Conservation (phyloP, 2,888 invertebrate genomes). For the Megamerina dolium region DNA sequence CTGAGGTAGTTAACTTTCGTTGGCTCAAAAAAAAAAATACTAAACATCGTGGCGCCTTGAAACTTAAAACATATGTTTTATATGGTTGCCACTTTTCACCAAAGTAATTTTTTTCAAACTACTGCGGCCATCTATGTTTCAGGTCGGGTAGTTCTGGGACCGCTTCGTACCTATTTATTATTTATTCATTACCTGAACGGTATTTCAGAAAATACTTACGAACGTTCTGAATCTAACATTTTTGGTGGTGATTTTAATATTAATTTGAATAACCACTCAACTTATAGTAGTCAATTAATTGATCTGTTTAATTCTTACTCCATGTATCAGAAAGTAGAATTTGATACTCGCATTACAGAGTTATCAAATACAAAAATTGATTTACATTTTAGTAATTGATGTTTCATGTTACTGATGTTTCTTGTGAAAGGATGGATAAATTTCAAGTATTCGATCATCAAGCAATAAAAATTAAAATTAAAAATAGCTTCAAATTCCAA, state of each 20-base stretch:
- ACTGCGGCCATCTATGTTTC: too few species aligned
- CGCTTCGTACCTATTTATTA: too few species aligned
- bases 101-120: too few species aligned
- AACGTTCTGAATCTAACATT: not conserved
- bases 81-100: too few species aligned
- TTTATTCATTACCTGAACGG: too few species aligned
- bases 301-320: not conserved
- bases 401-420: not conserved
- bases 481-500: constrained; percentile 1
- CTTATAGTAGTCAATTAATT: not conserved
- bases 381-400: constrained; percentile 4
- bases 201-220: not conserved
- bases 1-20: too few species aligned
- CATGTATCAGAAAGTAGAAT: constrained; percentile 2
- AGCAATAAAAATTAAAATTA: constrained; percentile 5
- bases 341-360: constrained; percentile 4
- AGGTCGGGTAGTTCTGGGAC: too few species aligned
- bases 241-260: constrained; percentile 1
- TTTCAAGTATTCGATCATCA: constrained; percentile 4
- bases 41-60: too few species aligned
- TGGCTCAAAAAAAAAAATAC: too few species aligned
- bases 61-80: too few species aligned
- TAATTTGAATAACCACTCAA: not conserved
- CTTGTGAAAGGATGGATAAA: constrained; percentile 3
- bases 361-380: constrained; percentile 4